phyloP scores from a whole-genome alignment of 2,113 vertebrate species.

The Chaetops frenatus region DNA sequence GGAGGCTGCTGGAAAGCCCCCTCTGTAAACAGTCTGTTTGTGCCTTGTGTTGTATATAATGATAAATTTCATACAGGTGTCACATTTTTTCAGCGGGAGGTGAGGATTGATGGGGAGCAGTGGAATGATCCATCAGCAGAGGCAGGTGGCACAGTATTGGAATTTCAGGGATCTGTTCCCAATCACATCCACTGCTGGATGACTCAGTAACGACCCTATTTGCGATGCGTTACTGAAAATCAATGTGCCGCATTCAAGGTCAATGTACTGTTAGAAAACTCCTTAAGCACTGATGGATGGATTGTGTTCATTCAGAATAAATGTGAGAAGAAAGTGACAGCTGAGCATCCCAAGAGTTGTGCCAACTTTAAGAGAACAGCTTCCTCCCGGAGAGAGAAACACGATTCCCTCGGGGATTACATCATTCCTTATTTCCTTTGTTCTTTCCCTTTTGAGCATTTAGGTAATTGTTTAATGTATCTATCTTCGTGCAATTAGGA shows the following conservation, averaged over 20 bases:
- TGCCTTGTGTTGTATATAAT: constrained; percentile 71
- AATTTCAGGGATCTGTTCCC: constrained; percentile 95
- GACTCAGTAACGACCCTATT: constrained; percentile 89
- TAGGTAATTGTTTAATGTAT: constrained; percentile 43
- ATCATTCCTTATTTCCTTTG: constrained; percentile 42
- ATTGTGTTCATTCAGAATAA: constrained; percentile 80
- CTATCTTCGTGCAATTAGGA: constrained; percentile 43
- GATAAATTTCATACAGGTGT: constrained; percentile 90
- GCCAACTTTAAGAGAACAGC: constrained; percentile 62
- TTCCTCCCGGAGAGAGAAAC: constrained; percentile 39
- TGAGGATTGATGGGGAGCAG: constrained; percentile 88
- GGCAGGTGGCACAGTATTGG: constrained; percentile 92
- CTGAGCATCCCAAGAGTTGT: constrained; percentile 65
- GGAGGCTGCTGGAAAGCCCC: constrained; percentile 59
- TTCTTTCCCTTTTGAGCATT: constrained; percentile 29
- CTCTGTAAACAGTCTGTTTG: constrained; percentile 61
- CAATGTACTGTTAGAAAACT: constrained; percentile 98
- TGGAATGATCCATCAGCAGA: constrained; percentile 85
- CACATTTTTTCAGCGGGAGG: constrained; percentile 76
- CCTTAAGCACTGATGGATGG: constrained; percentile 93
- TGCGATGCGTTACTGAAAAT: constrained; percentile 91
- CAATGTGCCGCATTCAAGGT: constrained; percentile 95
- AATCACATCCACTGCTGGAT: constrained; percentile 86
- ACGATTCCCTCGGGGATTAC: constrained; percentile 28
- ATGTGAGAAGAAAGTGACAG: constrained; percentile 85